These are phyloP conservation scores for Epiblema foenella DNA, from an alignment of 2,888 invertebrate genomes.

Conservation along the genomic window DNA sequence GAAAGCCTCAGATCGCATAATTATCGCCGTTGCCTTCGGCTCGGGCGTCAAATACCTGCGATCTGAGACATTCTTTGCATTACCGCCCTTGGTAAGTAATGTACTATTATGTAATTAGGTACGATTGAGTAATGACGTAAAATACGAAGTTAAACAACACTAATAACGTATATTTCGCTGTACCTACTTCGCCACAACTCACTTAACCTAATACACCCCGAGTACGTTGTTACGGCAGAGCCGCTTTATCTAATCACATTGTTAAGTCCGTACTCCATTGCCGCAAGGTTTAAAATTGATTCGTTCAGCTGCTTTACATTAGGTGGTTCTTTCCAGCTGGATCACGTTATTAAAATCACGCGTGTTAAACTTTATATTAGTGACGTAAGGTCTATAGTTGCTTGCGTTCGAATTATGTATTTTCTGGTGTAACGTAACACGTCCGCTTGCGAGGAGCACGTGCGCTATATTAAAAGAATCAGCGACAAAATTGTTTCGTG, in stretches of 20 bases:
- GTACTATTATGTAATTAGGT: too few species aligned
- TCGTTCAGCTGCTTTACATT: not conserved
- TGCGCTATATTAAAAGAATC: slow-evolving; percentile 28
- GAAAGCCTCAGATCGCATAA: too few species aligned
- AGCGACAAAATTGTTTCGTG: slow-evolving; percentile 9
- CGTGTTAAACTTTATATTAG: not conserved
- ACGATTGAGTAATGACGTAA: too few species aligned
- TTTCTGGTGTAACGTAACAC: slow-evolving; percentile 15
- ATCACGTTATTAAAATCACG: not conserved
- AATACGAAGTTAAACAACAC: slow-evolving; percentile 12
- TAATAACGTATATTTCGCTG: slow-evolving; percentile 30
- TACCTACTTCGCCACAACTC: slow-evolving; percentile 38
- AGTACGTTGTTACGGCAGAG: slow-evolving; percentile 34
- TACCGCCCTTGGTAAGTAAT: too few species aligned
- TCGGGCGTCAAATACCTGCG: too few species aligned
- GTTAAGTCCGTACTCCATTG: not conserved
- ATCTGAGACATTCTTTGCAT: too few species aligned
- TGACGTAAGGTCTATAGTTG: slow-evolving; percentile 2
- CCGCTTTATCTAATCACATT: not conserved
- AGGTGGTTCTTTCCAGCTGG: not conserved
- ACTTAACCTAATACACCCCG: slow-evolving; percentile 41
- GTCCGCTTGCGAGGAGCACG: slow-evolving; percentile 22
- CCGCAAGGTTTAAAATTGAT: slow-evolving; percentile 8
- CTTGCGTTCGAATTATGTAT: slow-evolving; percentile 1
- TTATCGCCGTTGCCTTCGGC: too few species aligned